These are phyloP conservation scores for Catalaphyllia jardinei DNA, from an alignment of 64 coral and sea anemone species.

Conservation along the genomic window DNA sequence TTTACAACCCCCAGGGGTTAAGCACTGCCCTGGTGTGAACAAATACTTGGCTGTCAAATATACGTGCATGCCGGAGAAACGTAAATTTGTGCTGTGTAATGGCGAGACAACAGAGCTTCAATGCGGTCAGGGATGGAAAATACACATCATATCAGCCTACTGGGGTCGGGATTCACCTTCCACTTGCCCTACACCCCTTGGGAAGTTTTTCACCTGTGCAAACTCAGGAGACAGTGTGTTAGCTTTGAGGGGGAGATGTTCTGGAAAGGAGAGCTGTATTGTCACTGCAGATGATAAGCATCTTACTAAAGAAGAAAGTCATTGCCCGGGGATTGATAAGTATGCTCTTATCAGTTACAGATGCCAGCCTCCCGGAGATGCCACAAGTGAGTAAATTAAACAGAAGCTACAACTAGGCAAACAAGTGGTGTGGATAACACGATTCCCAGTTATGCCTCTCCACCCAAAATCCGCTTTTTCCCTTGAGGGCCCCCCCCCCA, in stretches of 20 bases:
- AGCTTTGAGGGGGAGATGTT: conserved; percentile 63
- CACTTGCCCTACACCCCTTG: conserved; percentile 79
- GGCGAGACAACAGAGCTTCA: conserved; percentile 76
- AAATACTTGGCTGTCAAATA: conserved; percentile 89
- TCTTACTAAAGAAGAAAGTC: conserved; percentile 35
- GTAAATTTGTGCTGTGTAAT: conserved; percentile 83
- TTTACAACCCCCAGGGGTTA: conserved; percentile 61
- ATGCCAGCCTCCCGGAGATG: conserved; percentile 67
- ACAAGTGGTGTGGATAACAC: background rate
- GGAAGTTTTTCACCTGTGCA: conserved; percentile 67
- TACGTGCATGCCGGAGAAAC: conserved; percentile 74
- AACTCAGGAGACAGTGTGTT: conserved; percentile 44
- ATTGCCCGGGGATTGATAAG: conserved; percentile 87
- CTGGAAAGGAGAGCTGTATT: conserved; percentile 65
- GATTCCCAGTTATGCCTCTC: background rate
- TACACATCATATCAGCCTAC: conserved; percentile 70
- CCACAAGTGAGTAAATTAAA: conserved; percentile 4
- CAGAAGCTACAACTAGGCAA: background rate
- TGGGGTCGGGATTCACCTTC: conserved; percentile 82
- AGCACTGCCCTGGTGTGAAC: conserved; percentile 86
- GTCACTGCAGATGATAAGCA: conserved; percentile 70
- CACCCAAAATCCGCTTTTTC: too few species aligned
- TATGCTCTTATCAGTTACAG: conserved; percentile 86
- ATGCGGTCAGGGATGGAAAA: conserved; percentile 85
- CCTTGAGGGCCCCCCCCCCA: too few species aligned